Percentiles rank a stretch among this genome's conserved stretches.
These are phyloP conservation scores for Hydrocynus forskahlii DNA, from an alignment of 2,797 vertebrate genomes.

Conservation along the genomic window DNA sequence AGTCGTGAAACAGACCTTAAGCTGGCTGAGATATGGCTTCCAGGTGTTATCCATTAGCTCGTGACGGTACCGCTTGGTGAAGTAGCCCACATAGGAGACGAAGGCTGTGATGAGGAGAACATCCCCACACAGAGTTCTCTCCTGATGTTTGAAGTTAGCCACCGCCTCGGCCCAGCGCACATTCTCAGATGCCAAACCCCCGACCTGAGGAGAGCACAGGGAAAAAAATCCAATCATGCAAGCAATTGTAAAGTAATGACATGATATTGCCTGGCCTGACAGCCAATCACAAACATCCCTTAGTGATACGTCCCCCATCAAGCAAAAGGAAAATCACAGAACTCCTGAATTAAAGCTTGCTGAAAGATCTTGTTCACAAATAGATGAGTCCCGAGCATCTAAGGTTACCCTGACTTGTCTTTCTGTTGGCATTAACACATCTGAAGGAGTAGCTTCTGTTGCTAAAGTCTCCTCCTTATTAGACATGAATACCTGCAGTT, in stretches of 20 bases:
- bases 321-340: no score
- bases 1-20: slow-evolving; percentile 74
- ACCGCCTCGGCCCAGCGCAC: slow-evolving; percentile 91
- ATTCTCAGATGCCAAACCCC: slow-evolving; percentile 90
- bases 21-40: slow-evolving; percentile 87
- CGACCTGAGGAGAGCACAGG: slow-evolving; percentile 77
- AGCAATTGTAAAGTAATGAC: background rate
- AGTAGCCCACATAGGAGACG: slow-evolving; percentile 95
- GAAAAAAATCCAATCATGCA: background rate
- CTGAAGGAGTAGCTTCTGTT: no score
- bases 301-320: no score
- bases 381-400: no score
- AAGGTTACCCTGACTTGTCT: no score
- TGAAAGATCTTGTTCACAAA: no score
- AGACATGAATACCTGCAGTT: no score
- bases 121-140: slow-evolving; percentile 90
- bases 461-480: no score
- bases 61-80: slow-evolving; percentile 87
- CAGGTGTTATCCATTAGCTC: slow-evolving; percentile 87
- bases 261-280: background rate
- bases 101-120: slow-evolving; percentile 90
- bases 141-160: slow-evolving; percentile 82
- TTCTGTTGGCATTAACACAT: no score
- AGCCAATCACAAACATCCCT: no score
- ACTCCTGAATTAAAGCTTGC: no score